Percentiles rank a stretch among this genome's conserved stretches.
phyloP scores from a whole-genome alignment of 2,888 invertebrate genomes.

The Ellobium chinense region DNA sequence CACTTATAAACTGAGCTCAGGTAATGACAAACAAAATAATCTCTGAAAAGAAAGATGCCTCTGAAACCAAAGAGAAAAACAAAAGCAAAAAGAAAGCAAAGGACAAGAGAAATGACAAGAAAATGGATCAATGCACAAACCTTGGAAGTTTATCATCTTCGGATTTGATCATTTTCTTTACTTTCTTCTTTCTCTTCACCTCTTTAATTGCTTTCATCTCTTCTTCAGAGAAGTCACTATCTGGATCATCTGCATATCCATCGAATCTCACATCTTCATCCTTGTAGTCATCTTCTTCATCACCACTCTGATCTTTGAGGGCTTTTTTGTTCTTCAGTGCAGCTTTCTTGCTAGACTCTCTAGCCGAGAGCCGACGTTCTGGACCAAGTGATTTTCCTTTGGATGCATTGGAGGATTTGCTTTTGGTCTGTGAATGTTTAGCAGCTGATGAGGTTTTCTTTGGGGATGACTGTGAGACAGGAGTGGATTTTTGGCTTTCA shows the following conservation, averaged over 20 bases:
- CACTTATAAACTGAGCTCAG: too few species aligned
- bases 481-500: too few species aligned
- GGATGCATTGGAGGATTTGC: not conserved
- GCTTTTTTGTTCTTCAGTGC: slow-evolving; percentile 9
- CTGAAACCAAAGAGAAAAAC: not conserved
- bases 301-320: not conserved
- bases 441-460: not conserved
- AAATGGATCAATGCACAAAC: not conserved
- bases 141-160: not conserved
- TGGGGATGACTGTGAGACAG: not conserved
- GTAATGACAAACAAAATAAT: too few species aligned
- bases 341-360: slow-evolving; percentile 34
- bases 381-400: not conserved
- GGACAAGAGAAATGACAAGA: not conserved
- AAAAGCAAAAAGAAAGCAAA: not conserved
- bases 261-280: slow-evolving; percentile 9
- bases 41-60: too few species aligned
- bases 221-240: slow-evolving; percentile 44
- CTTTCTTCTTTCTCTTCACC: slow-evolving; percentile 11
- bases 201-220: slow-evolving; percentile 27
- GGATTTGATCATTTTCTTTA: too few species aligned
- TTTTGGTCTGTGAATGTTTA: too few species aligned
- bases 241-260: slow-evolving; percentile 12
- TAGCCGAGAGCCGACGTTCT: not conserved
- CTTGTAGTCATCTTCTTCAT: slow-evolving; percentile 23